Evolutionary conservation across 2,888 invertebrate species (phyloP), one percentile per base, ranked within the genome.

Genomic region (Salpingus planirostris): DNA sequence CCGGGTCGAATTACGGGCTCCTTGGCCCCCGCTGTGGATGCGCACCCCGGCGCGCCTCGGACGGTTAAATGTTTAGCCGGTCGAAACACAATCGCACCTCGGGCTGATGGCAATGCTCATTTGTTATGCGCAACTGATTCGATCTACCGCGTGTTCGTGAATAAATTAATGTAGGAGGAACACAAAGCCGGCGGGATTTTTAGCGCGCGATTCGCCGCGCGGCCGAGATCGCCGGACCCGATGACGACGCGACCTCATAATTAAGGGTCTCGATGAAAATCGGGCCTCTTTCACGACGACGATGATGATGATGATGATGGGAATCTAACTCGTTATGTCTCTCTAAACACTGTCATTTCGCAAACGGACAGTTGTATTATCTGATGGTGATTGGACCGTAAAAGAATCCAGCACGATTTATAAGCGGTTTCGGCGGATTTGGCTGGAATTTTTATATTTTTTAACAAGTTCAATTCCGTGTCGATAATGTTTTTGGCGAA

Each of bases 51-150:
- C 35, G 44, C 18, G 41, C 31, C 39, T 42, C 42, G 45, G 42
- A 44, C 40, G 47, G 46, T 46, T 47, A 44, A 44, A 47, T 47
- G 50, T 47, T 47, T 49, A 48, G 44, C 44, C 49, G 46, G 43
- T 46, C 46, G 54, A 53, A 55, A 53, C n/a, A n/a, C 50, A 52
- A 53, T 54, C 46, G 49, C 52, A 54, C 53, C 53, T 55, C 47
- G 23, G 52, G 53, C 51, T 35, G n/a, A n/a, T n/a, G 32, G 36
- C 43, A 42, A 46, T 52, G 47, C 52, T 55, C 52, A 53, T 54
- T 54, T 52, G 50, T 53, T 53, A 54, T 55, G 52, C 52, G 48
- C 50, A 50, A 49, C 53, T 47, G 54, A 54, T 54, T 51, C 46
- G 41, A 55, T 52, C 51, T 51, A 50, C 46, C 51, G 51, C 50